Evolutionary conservation across 2,797 vertebrate species (phyloP).

Genomic region (Squalus acanthias): DNA sequence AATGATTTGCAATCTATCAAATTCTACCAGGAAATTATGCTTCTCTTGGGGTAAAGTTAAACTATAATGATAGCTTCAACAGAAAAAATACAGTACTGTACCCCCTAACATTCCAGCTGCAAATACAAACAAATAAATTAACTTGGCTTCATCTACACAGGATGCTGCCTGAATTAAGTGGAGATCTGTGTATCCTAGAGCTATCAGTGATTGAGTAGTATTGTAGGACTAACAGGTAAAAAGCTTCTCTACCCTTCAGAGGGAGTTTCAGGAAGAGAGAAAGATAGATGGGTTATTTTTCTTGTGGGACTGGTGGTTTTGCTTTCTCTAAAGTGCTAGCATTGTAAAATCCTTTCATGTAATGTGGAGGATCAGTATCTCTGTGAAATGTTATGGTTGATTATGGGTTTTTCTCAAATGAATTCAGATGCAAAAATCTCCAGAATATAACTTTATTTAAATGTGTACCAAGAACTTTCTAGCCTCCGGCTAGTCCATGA

Average conservation of each 20-base stretch:
- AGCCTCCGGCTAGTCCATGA: not conserved
- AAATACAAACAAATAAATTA: not conserved
- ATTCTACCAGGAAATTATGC: not conserved
- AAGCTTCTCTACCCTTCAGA: not conserved
- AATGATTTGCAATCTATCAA: not conserved
- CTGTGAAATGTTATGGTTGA: not conserved
- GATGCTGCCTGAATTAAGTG: not conserved
- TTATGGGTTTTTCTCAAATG: not conserved
- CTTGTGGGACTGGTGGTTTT: not conserved
- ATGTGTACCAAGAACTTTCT: not conserved
- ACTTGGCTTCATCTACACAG: not conserved
- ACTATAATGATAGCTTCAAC: not conserved
- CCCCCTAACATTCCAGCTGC: not conserved
- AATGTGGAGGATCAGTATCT: not conserved
- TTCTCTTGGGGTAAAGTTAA: not conserved
- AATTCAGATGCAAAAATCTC: not conserved
- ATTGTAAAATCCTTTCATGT: not conserved
- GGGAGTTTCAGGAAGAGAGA: not conserved
- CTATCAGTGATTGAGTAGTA: not conserved
- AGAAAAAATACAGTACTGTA: not conserved
- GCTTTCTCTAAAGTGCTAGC: not conserved
- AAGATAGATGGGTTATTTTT: not conserved
- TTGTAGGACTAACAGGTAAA: not conserved
- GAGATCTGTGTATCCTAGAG: not conserved
- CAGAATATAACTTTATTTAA: no score